Percentiles rank a stretch among this genome's conserved stretches.
Evolutionary conservation across 1,140 invertebrate genomes (phyloP).

Genomic region (Eubasilissa regina): DNA sequence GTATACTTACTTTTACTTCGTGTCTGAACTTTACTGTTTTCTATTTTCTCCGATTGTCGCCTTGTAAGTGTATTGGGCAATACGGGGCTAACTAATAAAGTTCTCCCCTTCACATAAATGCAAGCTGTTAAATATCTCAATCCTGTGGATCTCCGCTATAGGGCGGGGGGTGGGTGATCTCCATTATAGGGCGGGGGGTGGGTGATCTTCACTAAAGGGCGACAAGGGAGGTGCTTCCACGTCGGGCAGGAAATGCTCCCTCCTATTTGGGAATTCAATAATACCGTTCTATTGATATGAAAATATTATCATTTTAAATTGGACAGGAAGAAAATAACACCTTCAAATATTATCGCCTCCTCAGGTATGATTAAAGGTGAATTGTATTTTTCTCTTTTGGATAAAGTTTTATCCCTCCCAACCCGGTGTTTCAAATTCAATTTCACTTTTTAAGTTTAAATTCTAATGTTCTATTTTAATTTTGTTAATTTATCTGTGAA

Average conservation of each 20-base stretch:
- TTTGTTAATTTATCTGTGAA: no score
- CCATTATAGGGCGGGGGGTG: neutral
- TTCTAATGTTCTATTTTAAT: no score
- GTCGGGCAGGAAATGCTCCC: neutral
- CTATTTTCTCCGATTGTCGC: neutral
- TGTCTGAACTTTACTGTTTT: no score
- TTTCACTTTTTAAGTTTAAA: no score
- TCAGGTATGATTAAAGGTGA: slow-evolving; percentile 52
- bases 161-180: neutral
- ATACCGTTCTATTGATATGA: slow-evolving; percentile 50
- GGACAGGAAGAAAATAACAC: slow-evolving; percentile 49
- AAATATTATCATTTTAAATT: slow-evolving; percentile 58
- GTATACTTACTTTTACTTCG: no score
- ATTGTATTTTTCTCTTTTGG: slow-evolving; percentile 29
- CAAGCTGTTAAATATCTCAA: slow-evolving; percentile 60
- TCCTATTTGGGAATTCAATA: slow-evolving; percentile 56
- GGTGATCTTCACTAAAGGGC: no score
- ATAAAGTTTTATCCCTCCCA: slow-evolving; percentile 50
- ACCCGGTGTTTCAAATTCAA: no score
- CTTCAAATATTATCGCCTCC: slow-evolving; percentile 55
- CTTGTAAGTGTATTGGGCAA: neutral
- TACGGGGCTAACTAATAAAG: slow-evolving; percentile 54
- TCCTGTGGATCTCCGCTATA: neutral
- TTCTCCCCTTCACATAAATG: slow-evolving; percentile 56
- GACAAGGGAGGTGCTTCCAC: no score